Evolutionary conservation across 2,113 vertebrate species (phyloP).

Genomic region (Orthonyx spaldingii): DNA sequence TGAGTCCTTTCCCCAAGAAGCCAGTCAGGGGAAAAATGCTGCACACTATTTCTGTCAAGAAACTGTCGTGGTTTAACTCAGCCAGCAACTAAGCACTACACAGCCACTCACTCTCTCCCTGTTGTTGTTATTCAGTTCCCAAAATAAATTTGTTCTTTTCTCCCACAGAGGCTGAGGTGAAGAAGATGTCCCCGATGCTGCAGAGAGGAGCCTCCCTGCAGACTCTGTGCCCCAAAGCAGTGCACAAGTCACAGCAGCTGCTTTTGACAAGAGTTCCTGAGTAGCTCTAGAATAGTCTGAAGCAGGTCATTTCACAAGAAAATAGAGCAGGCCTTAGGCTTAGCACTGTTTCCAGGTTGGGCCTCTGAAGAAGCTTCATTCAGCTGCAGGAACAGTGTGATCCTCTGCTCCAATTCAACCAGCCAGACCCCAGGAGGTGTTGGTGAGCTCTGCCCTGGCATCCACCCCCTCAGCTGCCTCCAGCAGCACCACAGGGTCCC

Average conservation of each 20-base stretch:
- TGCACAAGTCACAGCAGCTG: background rate
- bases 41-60: background rate
- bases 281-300: background rate
- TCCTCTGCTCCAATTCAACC: background rate
- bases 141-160: constrained; percentile 2
- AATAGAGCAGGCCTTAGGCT: background rate
- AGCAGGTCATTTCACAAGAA: background rate
- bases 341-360: background rate
- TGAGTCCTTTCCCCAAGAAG: background rate
- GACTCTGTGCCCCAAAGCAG: background rate
- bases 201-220: background rate
- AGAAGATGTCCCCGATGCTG: background rate
- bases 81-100: background rate
- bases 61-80: background rate
- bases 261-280: background rate
- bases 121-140: background rate
- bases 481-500: background rate
- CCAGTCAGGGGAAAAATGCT: background rate
- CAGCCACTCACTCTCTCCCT: background rate
- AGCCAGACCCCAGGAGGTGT: background rate
- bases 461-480: background rate
- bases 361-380: background rate
- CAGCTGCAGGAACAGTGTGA: background rate
- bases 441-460: background rate
- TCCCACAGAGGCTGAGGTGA: background rate